phyloP scores from a whole-genome alignment of 1,140 invertebrate species.

The Muscidifurax raptorellus region DNA sequence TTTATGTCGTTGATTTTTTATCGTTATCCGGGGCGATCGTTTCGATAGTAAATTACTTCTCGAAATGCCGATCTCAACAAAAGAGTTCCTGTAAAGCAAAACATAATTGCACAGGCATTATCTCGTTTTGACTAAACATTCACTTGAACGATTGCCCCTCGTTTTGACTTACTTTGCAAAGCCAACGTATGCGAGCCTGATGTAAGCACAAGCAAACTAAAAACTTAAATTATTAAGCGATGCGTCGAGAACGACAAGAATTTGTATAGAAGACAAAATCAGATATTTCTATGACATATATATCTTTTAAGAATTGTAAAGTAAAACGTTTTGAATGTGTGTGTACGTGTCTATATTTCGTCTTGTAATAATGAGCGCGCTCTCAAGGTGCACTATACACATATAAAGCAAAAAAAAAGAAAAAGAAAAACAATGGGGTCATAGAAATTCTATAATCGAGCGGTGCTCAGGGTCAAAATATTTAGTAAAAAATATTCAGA shows the following conservation, averaged over 20 bases:
- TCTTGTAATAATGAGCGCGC: slow-evolving; percentile 48
- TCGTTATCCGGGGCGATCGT: not conserved
- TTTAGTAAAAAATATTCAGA: not conserved
- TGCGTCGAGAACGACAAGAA: not conserved
- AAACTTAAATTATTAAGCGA: slow-evolving; percentile 38
- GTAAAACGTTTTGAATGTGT: slow-evolving; percentile 66
- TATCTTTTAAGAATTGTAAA: slow-evolving; percentile 64
- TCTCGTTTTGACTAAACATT: not conserved
- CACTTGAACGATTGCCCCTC: not conserved
- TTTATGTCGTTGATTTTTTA: not conserved
- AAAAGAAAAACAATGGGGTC: slow-evolving; percentile 2
- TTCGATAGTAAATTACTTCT: not conserved
- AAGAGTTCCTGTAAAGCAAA: no score
- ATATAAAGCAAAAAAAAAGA: not conserved
- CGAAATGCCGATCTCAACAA: no score
- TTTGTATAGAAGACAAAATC: slow-evolving; percentile 37
- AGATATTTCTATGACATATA: slow-evolving; percentile 64
- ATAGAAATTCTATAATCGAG: slow-evolving; percentile 3
- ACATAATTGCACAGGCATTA: not conserved
- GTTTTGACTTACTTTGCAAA: not conserved
- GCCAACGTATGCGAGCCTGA: slow-evolving; percentile 30
- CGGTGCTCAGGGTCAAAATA: slow-evolving; percentile 38
- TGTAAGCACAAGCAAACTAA: slow-evolving; percentile 31
- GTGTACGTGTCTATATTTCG: slow-evolving; percentile 68
- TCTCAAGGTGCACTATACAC: not conserved